Base-by-base conservation (phyloP, 2,797 vertebrate species). In the Astyanax mexicanus region DNA sequence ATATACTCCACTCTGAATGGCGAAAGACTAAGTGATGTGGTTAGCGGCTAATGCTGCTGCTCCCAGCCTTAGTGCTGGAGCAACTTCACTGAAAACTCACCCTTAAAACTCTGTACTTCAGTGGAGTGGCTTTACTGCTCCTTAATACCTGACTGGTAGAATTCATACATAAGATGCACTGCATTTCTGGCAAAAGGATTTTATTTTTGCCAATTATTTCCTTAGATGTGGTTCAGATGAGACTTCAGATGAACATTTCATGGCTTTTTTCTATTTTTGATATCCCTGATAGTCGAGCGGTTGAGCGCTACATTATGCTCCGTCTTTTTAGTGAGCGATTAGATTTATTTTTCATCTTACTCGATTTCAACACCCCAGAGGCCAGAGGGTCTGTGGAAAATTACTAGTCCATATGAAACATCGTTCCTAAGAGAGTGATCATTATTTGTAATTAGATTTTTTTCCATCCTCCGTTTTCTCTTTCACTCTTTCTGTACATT, bases 381-480 rank as follows among this genome's bases (percentile, higher is more conserved):
- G 72, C 42, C 58, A 62, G 64, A 62, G 72, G 38, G 35, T 57
- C 40, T 44, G 42, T 23, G 19, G 60, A 54, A 74, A 61, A 27
- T 62, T 27, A 54, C 47, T 32, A 66, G 47, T 19, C 17, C 19
- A 27, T 52, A 57, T 68, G 51, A 78, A 73, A 62, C 1, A 3
- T 5, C 9, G 37, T 65, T 68, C 74, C 62, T 49, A 69, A 29
- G 42, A 45, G 27, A 72, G 13, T 38, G 32, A 47, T 49, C 11
- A 5, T 1, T 9, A 45, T 69, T 60, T 5, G 37, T 51, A 72
- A 83, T 72, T 72, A 86, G 81, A 86, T 81, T 85, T 85, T 83
- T 52, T 85, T n/a, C n/a, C n/a, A n/a, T n/a, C 71, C 86, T 78
- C 85, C 5, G 40, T 57, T 27, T 51, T 72, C 47, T 70, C 29